phyloP scores from a whole-genome alignment of 1,140 invertebrate species.

The Charaxes varanes region DNA sequence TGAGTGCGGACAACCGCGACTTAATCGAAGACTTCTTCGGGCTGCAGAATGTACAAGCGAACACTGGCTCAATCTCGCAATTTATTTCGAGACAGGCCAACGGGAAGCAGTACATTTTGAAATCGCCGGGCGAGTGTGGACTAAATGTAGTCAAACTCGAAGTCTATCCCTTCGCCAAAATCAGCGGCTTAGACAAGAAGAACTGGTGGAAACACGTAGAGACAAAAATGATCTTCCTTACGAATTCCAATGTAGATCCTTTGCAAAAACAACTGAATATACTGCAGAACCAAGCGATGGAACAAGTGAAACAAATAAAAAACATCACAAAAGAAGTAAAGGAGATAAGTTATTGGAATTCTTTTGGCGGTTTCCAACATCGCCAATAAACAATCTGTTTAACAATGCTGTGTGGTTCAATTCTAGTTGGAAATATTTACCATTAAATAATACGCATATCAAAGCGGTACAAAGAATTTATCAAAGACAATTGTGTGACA shows the following conservation, averaged over 20 bases:
- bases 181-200: slow-evolving; percentile 14
- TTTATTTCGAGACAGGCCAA: slow-evolving; percentile 20
- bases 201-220: slow-evolving; percentile 16
- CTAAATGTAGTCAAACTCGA: slow-evolving; percentile 18
- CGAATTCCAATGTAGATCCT: slow-evolving; percentile 16
- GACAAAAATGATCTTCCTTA: slow-evolving; percentile 15
- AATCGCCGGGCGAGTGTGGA: slow-evolving; percentile 14
- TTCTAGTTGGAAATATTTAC: neutral
- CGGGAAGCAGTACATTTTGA: slow-evolving; percentile 15
- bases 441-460: neutral
- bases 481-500: slow-evolving; percentile 1
- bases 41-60: neutral
- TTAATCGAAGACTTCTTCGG: neutral
- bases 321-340: slow-evolving; percentile 7
- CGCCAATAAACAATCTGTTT: slow-evolving; percentile 8
- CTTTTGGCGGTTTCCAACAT: slow-evolving; percentile 10
- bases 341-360: slow-evolving; percentile 16
- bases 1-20: slow-evolving; percentile 5
- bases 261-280: slow-evolving; percentile 9
- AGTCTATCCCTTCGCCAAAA: slow-evolving; percentile 17
- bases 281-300: neutral
- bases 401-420: slow-evolving; percentile 1
- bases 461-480: neutral
- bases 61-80: slow-evolving; percentile 17
- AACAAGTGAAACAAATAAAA: slow-evolving; percentile 3